These are phyloP conservation scores for Oscheius myriophilus DNA, from an alignment of 2,888 invertebrate genomes.

Conservation along the genomic window DNA sequence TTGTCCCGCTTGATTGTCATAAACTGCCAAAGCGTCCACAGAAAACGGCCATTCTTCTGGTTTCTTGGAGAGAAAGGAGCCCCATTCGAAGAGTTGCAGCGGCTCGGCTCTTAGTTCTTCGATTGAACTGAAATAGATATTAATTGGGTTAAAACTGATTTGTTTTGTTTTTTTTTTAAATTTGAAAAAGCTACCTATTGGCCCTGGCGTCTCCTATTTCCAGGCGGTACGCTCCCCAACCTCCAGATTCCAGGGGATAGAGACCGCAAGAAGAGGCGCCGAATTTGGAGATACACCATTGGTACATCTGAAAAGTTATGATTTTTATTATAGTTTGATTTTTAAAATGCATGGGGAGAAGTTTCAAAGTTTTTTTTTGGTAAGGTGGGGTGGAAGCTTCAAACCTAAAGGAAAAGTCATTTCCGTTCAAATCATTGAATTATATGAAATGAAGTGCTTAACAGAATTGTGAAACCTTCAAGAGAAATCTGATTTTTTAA, in stretches of 20 bases:
- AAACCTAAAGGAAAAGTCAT: too few species aligned
- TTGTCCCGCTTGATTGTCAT: constrained; percentile 39
- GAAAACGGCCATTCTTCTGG: constrained; percentile 32
- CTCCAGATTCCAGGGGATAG: constrained; percentile 35
- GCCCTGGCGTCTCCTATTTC: constrained; percentile 48
- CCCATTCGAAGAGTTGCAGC: constrained; percentile 41
- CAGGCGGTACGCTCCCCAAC: constrained; percentile 33
- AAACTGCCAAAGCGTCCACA: constrained; percentile 40
- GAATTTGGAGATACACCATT: constrained; percentile 34
- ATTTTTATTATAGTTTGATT: too few species aligned
- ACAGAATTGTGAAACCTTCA: too few species aligned
- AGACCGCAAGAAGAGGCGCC: constrained; percentile 34
- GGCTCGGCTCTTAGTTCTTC: constrained; percentile 40
- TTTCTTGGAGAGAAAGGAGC: constrained; percentile 24
- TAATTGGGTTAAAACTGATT: too few species aligned
- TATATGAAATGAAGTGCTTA: too few species aligned
- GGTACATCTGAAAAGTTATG: constrained; percentile 35
- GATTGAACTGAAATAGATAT: constrained; percentile 32
- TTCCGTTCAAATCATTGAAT: too few species aligned
- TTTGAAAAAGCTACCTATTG: constrained; percentile 27
- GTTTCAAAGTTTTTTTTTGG: too few species aligned
- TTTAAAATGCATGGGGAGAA: too few species aligned
- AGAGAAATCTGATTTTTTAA: too few species aligned
- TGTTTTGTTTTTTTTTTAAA: not conserved
- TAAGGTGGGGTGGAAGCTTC: too few species aligned